These are phyloP conservation scores for Megaceryle alcyon DNA, from an alignment of 2,797 vertebrate genomes.

Conservation along the genomic window DNA sequence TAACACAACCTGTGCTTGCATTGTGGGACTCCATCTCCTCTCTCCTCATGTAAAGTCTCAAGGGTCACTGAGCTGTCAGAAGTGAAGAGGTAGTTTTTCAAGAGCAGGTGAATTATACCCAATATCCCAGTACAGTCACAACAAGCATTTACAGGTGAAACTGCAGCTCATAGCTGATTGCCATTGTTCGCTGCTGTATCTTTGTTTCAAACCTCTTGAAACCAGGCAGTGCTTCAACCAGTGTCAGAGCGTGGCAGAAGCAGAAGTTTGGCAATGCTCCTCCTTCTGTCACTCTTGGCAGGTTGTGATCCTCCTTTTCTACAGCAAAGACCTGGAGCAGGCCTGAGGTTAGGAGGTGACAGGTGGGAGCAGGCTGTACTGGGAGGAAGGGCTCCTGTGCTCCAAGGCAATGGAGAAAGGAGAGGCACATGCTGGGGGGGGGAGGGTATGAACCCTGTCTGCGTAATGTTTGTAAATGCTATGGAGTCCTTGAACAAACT, in stretches of 20 bases:
- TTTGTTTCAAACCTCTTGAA: background rate
- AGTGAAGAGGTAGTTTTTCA: background rate
- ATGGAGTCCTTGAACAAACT: background rate
- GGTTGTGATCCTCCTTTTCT: background rate
- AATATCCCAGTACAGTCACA: background rate
- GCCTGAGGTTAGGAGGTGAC: background rate
- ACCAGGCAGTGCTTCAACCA: background rate
- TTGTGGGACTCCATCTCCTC: background rate
- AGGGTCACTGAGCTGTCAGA: background rate
- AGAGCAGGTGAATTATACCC: background rate
- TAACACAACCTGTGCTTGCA: background rate
- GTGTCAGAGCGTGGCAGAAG: accelerated
- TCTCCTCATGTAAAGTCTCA: background rate
- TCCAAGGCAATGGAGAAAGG: background rate
- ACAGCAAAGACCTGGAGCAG: background rate
- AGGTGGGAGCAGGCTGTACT: background rate
- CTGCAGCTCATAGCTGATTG: background rate
- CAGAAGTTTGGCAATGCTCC: background rate
- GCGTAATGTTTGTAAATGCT: accelerated
- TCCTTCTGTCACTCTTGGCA: background rate
- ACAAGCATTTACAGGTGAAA: background rate
- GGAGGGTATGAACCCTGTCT: accelerated
- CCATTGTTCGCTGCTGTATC: background rate
- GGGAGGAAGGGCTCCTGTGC: background rate
- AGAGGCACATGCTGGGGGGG: accelerated